Percentiles rank a stretch among this genome's conserved stretches.
Conservation (phyloP, 1,140 invertebrate genomes). For the Tetramorium parvispinum region DNA sequence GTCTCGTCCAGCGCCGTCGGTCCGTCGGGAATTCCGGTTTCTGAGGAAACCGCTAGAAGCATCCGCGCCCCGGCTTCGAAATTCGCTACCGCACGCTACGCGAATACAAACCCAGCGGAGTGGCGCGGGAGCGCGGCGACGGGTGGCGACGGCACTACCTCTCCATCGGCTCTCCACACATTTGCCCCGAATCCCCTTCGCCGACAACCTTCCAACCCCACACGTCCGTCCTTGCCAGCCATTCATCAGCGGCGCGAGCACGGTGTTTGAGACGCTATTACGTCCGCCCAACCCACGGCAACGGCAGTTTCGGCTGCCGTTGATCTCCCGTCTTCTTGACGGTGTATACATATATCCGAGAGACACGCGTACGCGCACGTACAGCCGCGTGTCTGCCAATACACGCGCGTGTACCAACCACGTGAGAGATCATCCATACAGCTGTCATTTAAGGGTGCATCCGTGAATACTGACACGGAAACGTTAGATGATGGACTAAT, state of each 20-base stretch:
- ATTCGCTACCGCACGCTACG: constrained; percentile 52
- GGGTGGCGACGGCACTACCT: not conserved
- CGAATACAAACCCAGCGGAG: constrained; percentile 43
- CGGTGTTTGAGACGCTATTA: constrained; percentile 71
- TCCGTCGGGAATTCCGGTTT: constrained; percentile 65
- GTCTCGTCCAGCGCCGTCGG: not conserved
- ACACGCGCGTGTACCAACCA: not conserved
- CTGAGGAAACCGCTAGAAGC: constrained; percentile 69
- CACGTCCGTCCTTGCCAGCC: constrained; percentile 41
- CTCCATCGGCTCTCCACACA: constrained; percentile 4
- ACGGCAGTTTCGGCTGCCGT: constrained; percentile 54
- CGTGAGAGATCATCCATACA: not conserved
- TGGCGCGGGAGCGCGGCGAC: not conserved
- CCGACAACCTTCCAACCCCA: constrained; percentile 45
- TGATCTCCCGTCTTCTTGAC: constrained; percentile 50
- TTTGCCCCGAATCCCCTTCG: not conserved
- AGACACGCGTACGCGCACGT: constrained; percentile 17
- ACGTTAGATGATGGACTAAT: constrained; percentile 23
- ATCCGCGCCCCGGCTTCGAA: constrained; percentile 45
- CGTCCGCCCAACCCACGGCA: constrained; percentile 17
- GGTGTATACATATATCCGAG: constrained; percentile 50
- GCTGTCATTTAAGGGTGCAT: not conserved
- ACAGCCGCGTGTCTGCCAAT: not conserved
- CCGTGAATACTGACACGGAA: not conserved
- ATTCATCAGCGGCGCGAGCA: constrained; percentile 63